Conservation (phyloP, 2,888 invertebrate species). For the Melipona beecheii region DNA sequence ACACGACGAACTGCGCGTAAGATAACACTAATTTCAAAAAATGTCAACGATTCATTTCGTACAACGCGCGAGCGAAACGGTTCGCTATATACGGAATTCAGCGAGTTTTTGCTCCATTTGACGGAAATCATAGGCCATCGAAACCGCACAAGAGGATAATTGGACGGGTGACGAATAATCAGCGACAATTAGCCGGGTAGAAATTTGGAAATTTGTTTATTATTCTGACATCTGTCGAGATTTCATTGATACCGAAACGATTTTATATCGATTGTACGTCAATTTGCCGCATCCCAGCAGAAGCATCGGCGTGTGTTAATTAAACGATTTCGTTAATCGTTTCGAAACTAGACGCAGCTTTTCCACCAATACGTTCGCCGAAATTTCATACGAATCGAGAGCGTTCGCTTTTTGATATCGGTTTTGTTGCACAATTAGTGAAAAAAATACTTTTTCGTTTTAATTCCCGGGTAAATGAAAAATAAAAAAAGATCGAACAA, state of each 20-base stretch:
- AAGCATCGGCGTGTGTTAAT: constrained; percentile 22
- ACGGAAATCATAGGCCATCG: neutral
- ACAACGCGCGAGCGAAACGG: too few species aligned
- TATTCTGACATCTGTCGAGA: constrained; percentile 24
- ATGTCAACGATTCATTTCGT: too few species aligned
- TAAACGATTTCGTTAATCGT: constrained; percentile 27
- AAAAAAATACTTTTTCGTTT: neutral
- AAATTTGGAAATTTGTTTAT: constrained; percentile 41
- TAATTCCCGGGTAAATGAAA: neutral
- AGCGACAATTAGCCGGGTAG: neutral
- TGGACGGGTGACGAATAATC: neutral
- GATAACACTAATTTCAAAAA: too few species aligned
- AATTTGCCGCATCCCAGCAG: constrained; percentile 8
- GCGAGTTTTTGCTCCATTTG: neutral
- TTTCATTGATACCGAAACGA: constrained; percentile 1
- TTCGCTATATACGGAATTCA: too few species aligned
- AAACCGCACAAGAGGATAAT: neutral
- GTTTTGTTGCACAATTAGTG: neutral
- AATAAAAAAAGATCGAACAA: neutral
- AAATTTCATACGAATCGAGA: neutral
- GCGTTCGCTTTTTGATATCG: neutral
- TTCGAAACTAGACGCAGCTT: constrained; percentile 8
- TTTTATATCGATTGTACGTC: constrained; percentile 16
- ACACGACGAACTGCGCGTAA: too few species aligned
- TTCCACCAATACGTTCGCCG: neutral